A percentile compares a stretch with the other conserved stretches of the same genome.
Evolutionary conservation across 2,113 vertebrate species (phyloP).

Genomic region (Trogon melanurus): DNA sequence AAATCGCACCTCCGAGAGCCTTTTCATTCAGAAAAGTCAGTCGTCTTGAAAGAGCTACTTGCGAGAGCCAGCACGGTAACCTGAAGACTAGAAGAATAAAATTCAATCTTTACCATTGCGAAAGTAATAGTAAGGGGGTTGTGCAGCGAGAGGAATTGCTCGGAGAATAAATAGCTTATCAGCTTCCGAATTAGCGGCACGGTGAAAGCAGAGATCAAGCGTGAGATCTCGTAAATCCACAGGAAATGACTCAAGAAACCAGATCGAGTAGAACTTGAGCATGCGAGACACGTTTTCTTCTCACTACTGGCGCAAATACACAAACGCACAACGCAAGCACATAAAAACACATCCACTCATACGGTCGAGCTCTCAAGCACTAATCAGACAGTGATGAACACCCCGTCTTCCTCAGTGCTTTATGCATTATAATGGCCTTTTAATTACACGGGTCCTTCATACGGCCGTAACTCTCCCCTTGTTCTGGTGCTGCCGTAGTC

Average conservation of each 20-base stretch:
- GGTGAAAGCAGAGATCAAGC: constrained; percentile 29
- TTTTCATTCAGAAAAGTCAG: constrained; percentile 59
- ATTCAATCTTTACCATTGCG: background rate
- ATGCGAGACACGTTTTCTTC: background rate
- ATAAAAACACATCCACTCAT: background rate
- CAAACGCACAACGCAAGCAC: background rate
- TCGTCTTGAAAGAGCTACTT: background rate
- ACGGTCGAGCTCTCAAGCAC: background rate
- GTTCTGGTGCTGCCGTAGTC: background rate
- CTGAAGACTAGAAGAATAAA: background rate
- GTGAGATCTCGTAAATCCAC: constrained; percentile 9
- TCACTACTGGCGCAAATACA: background rate
- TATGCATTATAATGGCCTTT: background rate
- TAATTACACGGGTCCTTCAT: constrained; percentile 1
- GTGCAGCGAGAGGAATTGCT: background rate
- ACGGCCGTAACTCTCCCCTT: background rate
- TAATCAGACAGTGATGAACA: background rate
- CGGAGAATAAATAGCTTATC: background rate
- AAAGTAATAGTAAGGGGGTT: background rate
- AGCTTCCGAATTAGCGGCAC: background rate
- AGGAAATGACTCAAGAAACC: constrained; percentile 46
- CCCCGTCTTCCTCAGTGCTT: background rate
- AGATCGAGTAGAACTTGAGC: background rate
- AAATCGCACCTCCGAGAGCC: constrained; percentile 24
- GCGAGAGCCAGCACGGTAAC: background rate